A percentile compares a stretch with the other conserved stretches of the same genome.
Evolutionary conservation across 1,140 invertebrate genomes (phyloP).

Genomic region (Pogonognathellus flavescens): DNA sequence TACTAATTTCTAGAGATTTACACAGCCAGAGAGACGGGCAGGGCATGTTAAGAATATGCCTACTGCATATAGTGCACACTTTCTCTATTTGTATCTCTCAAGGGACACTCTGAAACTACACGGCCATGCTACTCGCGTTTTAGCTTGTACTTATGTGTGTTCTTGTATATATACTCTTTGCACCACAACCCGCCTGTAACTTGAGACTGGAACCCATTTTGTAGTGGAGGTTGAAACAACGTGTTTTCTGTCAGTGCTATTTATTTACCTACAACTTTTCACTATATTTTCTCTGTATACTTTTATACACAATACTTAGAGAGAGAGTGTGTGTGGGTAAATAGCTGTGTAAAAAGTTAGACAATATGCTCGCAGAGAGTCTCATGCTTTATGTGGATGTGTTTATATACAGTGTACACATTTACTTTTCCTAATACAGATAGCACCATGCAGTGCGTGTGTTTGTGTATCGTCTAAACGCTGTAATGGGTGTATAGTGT

Average conservation of each 20-base stretch:
- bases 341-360: not conserved
- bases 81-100: constrained; percentile 26
- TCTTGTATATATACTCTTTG: not conserved
- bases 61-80: constrained; percentile 10
- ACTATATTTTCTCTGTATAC: no score
- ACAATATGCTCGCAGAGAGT: not conserved
- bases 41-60: constrained; percentile 2
- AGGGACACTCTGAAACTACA: constrained; percentile 19
- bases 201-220: no score
- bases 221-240: no score
- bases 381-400: not conserved
- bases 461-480: not conserved
- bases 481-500: constrained; percentile 1
- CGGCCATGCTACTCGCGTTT: not conserved
- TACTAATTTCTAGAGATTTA: constrained; percentile 31
- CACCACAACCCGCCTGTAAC: not conserved
- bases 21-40: constrained; percentile 17
- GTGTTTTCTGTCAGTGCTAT: no score
- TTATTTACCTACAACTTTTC: no score
- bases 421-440: not conserved
- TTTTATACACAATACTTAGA: no score
- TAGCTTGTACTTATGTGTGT: not conserved
- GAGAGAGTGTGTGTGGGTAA: no score
- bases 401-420: not conserved
- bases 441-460: no score